A percentile compares a stretch with the other conserved stretches of the same genome.
These are phyloP conservation scores for Nasonovia ribisnigri DNA, from an alignment of 2,888 invertebrate species.

Conservation along the genomic window DNA sequence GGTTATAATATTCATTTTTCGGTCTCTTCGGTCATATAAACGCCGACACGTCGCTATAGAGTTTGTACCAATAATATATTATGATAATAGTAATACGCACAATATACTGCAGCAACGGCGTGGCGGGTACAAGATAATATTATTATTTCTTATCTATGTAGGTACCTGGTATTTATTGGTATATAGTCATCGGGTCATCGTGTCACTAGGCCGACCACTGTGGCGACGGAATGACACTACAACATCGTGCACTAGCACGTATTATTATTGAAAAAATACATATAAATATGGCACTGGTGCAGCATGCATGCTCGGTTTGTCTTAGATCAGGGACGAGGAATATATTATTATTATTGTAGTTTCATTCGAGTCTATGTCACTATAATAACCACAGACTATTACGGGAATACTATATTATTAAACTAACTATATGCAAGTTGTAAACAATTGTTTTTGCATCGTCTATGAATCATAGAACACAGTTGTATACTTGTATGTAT, in stretches of 20 bases:
- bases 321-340: not conserved
- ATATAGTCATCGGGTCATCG: not conserved
- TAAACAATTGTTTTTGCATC: not conserved
- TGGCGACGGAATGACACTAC: not conserved
- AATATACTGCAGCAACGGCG: no score
- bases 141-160: not conserved
- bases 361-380: not conserved
- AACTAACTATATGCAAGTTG: not conserved
- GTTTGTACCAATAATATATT: not conserved
- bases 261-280: not conserved
- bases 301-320: not conserved
- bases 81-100: not conserved
- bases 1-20: not conserved
- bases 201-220: constrained; percentile 4
- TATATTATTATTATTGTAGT: not conserved
- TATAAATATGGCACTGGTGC: not conserved
- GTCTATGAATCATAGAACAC: not conserved
- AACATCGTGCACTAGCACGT: not conserved
- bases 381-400: not conserved
- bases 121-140: not conserved
- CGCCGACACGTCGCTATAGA: not conserved
- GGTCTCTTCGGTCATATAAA: not conserved
- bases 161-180: not conserved
- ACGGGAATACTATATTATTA: not conserved
- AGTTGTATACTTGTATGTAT: not conserved